Percentiles rank a stretch among this genome's conserved stretches.
Evolutionary conservation across 2,797 vertebrate genomes (phyloP).

Genomic region (Acanthornis magna): DNA sequence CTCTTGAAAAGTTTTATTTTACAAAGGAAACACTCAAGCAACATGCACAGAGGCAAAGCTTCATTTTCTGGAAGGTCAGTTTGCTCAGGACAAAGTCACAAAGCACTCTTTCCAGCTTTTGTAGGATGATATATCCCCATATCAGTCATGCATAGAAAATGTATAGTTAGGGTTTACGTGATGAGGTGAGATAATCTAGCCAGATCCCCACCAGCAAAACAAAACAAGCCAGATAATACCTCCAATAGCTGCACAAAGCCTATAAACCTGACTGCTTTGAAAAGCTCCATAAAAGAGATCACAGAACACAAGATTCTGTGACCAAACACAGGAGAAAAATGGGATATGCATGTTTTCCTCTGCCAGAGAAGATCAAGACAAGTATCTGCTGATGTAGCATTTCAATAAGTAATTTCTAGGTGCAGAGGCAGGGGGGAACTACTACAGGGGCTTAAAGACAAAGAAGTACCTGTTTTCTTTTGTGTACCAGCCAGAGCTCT

Average conservation of each 20-base stretch:
- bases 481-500: neutral
- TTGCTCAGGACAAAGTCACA: constrained; percentile 51
- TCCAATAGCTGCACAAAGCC: constrained; percentile 15
- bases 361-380: neutral
- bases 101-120: constrained; percentile 22
- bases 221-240: constrained; percentile 1
- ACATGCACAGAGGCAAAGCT: neutral
- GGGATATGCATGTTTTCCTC: neutral
- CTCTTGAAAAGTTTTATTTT: constrained; percentile 54
- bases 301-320: neutral
- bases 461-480: neutral
- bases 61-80: constrained; percentile 46
- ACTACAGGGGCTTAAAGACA: neutral
- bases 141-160: constrained; percentile 7
- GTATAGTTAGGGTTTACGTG: neutral
- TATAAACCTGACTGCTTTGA: neutral
- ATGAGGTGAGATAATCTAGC: neutral
- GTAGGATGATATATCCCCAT: neutral
- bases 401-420: neutral
- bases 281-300: neutral
- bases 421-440: neutral
- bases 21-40: constrained; percentile 26
- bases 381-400: neutral
- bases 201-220: constrained; percentile 33
- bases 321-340: constrained; percentile 8